Evolutionary conservation across 2,888 invertebrate species (phyloP).

Genomic region (Oscheius sp.): DNA sequence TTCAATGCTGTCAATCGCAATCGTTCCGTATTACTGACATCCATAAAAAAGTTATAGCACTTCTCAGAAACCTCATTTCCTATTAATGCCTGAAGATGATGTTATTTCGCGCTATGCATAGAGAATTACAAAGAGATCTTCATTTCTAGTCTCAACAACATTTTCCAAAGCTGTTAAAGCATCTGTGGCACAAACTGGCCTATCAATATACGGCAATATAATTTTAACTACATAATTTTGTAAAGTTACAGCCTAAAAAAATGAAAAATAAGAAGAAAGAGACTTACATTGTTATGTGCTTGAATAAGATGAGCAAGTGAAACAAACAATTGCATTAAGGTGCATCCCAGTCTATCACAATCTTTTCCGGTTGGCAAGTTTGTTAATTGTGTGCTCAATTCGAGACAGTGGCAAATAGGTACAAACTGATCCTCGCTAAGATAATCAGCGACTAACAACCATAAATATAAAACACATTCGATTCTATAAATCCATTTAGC

Average conservation of each 20-base stretch:
- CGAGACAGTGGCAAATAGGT: slow-evolving; percentile 29
- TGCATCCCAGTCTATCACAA: slow-evolving; percentile 43
- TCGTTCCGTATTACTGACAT: slow-evolving; percentile 9
- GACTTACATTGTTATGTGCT: slow-evolving; percentile 43
- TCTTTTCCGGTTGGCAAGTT: slow-evolving; percentile 35
- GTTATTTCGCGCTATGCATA: not conserved
- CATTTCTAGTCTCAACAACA: not conserved
- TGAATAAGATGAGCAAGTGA: slow-evolving; percentile 55
- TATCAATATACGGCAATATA: slow-evolving; percentile 5
- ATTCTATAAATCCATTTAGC: slow-evolving; percentile 29
- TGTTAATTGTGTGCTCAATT: slow-evolving; percentile 4
- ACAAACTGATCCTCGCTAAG: slow-evolving; percentile 44
- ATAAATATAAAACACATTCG: slow-evolving; percentile 49
- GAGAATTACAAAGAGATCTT: not conserved
- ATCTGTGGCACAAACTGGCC: slow-evolving; percentile 18
- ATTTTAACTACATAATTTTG: slow-evolving; percentile 11
- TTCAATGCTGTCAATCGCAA: slow-evolving; percentile 51
- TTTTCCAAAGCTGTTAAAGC: slow-evolving; percentile 17
- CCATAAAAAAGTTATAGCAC: slow-evolving; percentile 49
- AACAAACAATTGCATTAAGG: slow-evolving; percentile 50
- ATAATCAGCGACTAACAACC: slow-evolving; percentile 55
- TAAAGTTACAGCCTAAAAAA: slow-evolving; percentile 17
- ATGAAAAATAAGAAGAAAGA: too few species aligned
- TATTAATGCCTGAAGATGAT: not conserved
- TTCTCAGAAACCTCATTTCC: slow-evolving; percentile 43